These are phyloP conservation scores for Eudasyphora cyanicolor DNA, from an alignment of 2,888 invertebrate species.

Conservation along the genomic window DNA sequence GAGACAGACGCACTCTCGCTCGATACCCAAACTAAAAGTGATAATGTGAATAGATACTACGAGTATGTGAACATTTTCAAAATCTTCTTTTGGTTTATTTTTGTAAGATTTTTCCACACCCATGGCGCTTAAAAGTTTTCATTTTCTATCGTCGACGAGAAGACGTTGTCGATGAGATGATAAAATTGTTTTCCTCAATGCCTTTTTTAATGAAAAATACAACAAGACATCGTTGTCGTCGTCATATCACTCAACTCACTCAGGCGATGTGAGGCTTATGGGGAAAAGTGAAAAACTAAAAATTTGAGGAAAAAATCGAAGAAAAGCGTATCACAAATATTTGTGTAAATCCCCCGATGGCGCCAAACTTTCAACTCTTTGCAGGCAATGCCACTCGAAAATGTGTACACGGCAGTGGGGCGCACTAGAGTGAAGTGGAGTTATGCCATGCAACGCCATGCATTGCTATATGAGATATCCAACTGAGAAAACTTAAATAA, in stretches of 20 bases:
- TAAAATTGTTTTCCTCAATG: constrained; percentile 41
- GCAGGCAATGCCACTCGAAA: not conserved
- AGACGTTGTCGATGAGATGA: not conserved
- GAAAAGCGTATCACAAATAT: constrained; percentile 36
- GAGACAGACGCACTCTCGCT: too few species aligned
- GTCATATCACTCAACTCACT: constrained; percentile 10
- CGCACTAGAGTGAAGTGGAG: not conserved
- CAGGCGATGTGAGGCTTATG: too few species aligned
- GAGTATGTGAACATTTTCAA: not conserved
- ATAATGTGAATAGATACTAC: not conserved
- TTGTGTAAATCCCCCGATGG: constrained; percentile 54
- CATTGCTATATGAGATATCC: constrained; percentile 15
- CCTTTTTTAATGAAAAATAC: not conserved
- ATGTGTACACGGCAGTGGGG: not conserved
- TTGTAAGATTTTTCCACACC: constrained; percentile 35
- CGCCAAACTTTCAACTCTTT: constrained; percentile 62
- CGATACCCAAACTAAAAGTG: too few species aligned
- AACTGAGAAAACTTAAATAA: constrained; percentile 26
- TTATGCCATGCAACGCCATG: not conserved
- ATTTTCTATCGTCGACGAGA: not conserved
- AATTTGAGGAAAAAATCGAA: constrained; percentile 17
- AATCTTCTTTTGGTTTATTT: not conserved
- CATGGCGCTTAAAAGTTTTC: constrained; percentile 52
- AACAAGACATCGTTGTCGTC: constrained; percentile 28
- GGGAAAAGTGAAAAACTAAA: not conserved